Conservation (phyloP, 2,888 invertebrate species). For the Mesorhabditis sp. region DNA sequence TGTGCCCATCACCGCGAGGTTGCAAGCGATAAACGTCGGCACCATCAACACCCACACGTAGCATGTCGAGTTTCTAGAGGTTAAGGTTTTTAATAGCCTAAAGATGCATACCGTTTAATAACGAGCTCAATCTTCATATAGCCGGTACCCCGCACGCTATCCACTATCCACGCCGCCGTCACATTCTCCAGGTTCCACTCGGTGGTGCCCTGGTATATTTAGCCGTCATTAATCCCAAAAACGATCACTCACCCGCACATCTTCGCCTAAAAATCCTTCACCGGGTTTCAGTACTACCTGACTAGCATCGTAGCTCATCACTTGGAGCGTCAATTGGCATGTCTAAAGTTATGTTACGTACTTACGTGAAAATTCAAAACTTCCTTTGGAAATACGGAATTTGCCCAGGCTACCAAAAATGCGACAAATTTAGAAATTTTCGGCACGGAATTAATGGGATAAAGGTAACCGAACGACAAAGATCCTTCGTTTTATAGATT, state of each 20-base stretch:
- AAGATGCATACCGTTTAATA: slow-evolving; percentile 1
- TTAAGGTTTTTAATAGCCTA: not conserved
- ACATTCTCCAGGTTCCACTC: not conserved
- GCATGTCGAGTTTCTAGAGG: not conserved
- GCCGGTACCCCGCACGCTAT: not conserved
- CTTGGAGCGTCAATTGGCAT: not conserved
- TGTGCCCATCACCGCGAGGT: not conserved
- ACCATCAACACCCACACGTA: slow-evolving; percentile 4
- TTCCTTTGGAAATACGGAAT: no score
- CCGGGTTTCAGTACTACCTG: not conserved
- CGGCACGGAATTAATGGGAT: no score
- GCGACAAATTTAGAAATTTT: no score
- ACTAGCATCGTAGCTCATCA: slow-evolving; percentile 1
- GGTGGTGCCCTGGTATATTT: not conserved
- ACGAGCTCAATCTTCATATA: not conserved
- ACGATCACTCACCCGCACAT: not conserved
- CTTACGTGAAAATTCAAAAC: no score
- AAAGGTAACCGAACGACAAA: no score
- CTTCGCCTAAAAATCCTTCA: not conserved
- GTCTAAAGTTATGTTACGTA: not conserved
- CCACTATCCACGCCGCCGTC: not conserved
- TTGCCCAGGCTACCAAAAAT: no score
- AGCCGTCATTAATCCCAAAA: not conserved
- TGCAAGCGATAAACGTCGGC: not conserved
- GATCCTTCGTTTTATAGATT: no score